phyloP scores from a whole-genome alignment of 2,797 vertebrate genomes.

The Morelia viridis region DNA sequence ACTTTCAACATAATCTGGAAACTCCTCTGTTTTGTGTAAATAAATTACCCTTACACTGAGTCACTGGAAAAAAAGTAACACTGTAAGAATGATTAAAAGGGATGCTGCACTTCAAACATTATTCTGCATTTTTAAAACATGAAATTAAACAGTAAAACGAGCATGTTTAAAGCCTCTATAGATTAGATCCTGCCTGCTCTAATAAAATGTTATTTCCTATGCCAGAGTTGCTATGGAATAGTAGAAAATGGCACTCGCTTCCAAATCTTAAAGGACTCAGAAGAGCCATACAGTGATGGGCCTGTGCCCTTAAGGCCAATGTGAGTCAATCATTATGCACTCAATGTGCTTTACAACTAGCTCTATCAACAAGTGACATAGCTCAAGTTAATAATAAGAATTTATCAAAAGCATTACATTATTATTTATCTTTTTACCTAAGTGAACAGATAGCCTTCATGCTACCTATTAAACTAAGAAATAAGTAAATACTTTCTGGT shows the following conservation, averaged over 20 bases:
- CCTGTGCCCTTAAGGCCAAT: neutral
- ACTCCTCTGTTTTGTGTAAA: slow-evolving; percentile 71
- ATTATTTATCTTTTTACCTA: neutral
- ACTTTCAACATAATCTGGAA: slow-evolving; percentile 74
- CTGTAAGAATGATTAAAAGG: slow-evolving; percentile 70
- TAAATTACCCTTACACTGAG: slow-evolving; percentile 70
- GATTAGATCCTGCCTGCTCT: slow-evolving; percentile 7
- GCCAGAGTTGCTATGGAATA: slow-evolving; percentile 4
- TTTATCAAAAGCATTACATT: neutral
- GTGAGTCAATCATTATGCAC: slow-evolving; percentile 9
- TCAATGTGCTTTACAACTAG: slow-evolving; percentile 9
- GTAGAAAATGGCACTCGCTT: slow-evolving; percentile 8
- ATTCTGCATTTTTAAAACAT: slow-evolving; percentile 60
- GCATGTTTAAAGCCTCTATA: slow-evolving; percentile 36
- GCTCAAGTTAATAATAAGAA: slow-evolving; percentile 23
- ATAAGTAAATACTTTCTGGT: neutral
- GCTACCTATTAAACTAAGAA: neutral
- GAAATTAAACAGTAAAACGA: slow-evolving; percentile 38
- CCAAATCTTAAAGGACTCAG: neutral
- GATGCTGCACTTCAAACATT: slow-evolving; percentile 41
- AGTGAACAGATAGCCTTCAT: neutral
- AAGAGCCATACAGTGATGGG: neutral
- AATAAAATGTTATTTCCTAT: neutral
- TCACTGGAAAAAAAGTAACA: slow-evolving; percentile 71
- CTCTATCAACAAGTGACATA: neutral